Base-by-base conservation (phyloP, 2,113 vertebrate genomes). In the Otis tarda region DNA sequence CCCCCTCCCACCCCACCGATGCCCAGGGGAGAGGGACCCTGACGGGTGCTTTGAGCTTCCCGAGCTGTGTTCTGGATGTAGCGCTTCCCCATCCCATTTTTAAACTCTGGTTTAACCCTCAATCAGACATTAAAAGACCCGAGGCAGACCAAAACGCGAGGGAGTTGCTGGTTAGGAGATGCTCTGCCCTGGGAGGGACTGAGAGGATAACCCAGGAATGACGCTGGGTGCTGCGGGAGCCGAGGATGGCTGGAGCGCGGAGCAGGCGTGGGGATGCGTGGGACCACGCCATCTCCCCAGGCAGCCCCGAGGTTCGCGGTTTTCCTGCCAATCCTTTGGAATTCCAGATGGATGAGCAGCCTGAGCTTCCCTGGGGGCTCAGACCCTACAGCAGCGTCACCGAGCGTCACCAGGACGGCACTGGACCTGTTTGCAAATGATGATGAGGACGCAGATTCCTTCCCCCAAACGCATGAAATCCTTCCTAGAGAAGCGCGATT, bases 241-340 rank as follows among this genome's bases (percentile, higher is more conserved):
- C 2, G 0, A 69, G 33, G 53, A 16, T 7, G 16, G 35, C 6
- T 6, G 14, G 60, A 77, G 39, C 17, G 2, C 2, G 16, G 43
- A 74, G 43, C 63, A 76, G 47, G 8, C 4, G 4, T 4, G 10
- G 22, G 33, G 33, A 8, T 37, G 27, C 1, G 0, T 19, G 33
- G 45, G 31, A 33, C 3, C 35, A 49, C 16, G 5, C 6, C 69
- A 22, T 6, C 25, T 53, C 52, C 37, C 19, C 7, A 3, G 0
- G 1, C 23, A 60, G 5, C 25, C 17, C 24, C 0, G 0, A 69
- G 22, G 11, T 14, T 41, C 3, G 2, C 49, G 8, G 2, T 24
- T 83, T 70, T 76, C 49, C 59, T 41, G 27, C 52, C 86, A 83
- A 61, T 27, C 20, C 50, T 68, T 80, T 73, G 35, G 27, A 35